Evolutionary conservation across 2,797 vertebrate genomes (phyloP).

Genomic region (Cyprinella venusta): DNA sequence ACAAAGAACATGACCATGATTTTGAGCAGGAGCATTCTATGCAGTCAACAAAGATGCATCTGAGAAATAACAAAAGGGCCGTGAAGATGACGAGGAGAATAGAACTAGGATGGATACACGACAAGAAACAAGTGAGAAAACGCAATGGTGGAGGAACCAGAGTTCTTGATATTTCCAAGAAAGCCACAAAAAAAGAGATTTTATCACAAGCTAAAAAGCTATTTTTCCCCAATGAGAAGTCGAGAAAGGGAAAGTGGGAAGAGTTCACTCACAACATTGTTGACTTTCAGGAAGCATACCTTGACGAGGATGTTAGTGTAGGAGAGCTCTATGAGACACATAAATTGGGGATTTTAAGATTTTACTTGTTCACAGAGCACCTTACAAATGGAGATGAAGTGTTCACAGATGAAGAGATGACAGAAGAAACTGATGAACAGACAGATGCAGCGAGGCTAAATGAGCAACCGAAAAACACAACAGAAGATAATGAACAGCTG

Average conservation of each 20-base stretch:
- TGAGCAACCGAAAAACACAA: too few relatives aligned
- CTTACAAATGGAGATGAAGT: slow-evolving; percentile 23
- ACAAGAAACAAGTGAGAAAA: not conserved
- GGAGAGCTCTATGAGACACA: slow-evolving; percentile 13
- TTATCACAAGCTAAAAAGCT: slow-evolving; percentile 18
- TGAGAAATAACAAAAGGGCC: too few relatives aligned
- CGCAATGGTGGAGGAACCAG: too few relatives aligned
- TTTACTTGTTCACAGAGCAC: slow-evolving; percentile 53
- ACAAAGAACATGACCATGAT: too few relatives aligned
- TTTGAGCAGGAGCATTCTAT: too few relatives aligned
- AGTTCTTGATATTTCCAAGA: not conserved
- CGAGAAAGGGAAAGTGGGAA: slow-evolving; percentile 27
- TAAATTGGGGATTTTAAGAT: slow-evolving; percentile 53
- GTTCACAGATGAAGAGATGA: too few relatives aligned
- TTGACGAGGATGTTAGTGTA: too few relatives aligned
- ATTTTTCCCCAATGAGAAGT: slow-evolving; percentile 25
- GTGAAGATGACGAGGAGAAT: not conserved
- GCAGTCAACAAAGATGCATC: too few relatives aligned
- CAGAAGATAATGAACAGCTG: slow-evolving; percentile 4
- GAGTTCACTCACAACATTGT: too few relatives aligned
- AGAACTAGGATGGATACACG: slow-evolving; percentile 9
- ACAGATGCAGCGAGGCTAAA: too few relatives aligned
- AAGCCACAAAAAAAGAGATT: slow-evolving; percentile 30
- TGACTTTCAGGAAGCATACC: too few relatives aligned
- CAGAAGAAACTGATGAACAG: too few relatives aligned